Conservation (phyloP, 1,140 invertebrate species). For the Polypedilum pembai region DNA sequence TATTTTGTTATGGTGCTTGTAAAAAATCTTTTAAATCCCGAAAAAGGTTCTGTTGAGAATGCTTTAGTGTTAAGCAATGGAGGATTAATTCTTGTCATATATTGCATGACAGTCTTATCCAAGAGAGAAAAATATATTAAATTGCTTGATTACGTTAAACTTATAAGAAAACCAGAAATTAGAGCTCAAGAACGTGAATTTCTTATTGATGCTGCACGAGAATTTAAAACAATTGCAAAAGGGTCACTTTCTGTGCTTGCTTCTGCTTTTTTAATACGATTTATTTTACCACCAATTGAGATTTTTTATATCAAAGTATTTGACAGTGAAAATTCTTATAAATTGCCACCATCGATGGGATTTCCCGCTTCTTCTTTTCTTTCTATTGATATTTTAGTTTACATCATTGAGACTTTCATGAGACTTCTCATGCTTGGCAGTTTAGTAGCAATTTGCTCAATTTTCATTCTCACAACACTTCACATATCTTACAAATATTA, state of each 20-base stretch:
- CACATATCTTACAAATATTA: neutral
- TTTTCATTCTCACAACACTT: neutral
- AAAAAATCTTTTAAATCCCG: conserved; percentile 8
- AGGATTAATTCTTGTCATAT: neutral
- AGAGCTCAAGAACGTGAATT: neutral
- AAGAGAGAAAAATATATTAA: conserved; percentile 6
- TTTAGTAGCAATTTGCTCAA: neutral
- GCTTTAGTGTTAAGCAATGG: neutral
- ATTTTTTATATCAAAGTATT: neutral
- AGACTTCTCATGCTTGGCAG: neutral
- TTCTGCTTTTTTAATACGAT: neutral
- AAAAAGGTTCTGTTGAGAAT: neutral
- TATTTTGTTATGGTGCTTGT: neutral
- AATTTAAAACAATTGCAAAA: neutral
- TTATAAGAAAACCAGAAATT: neutral
- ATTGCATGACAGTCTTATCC: neutral
- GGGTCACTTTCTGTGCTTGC: neutral
- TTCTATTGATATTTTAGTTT: neutral
- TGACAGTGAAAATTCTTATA: neutral
- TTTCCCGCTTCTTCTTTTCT: neutral
- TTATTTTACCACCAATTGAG: neutral
- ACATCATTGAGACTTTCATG: neutral
- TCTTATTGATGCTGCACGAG: no score
- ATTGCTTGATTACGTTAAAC: neutral
- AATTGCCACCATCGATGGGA: neutral